Base-by-base conservation (phyloP, 2,888 invertebrate genomes). In the Priocnemis perturbator region DNA sequence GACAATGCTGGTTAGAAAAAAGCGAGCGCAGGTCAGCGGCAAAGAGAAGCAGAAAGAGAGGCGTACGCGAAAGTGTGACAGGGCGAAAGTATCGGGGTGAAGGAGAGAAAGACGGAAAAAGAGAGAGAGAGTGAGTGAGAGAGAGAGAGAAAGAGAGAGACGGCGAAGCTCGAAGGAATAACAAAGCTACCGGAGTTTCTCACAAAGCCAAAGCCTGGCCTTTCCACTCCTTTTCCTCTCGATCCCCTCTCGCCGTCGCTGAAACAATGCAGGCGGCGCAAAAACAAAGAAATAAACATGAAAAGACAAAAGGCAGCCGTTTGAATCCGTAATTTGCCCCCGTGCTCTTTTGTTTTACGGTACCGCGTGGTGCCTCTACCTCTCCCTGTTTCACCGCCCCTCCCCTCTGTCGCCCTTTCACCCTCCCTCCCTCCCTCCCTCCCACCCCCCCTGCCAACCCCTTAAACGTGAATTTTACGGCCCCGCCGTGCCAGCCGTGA, bases 211-310 rank as follows among this genome's bases (percentile, higher is more conserved):
- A 64, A 69, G 76, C 79, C 79, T 76, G 71, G 67, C 73, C 79
- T 75, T 73, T 55, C 70, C 72, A 50, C 64, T 58, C 45, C 58
- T 56, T 20, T 52, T 37, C 60, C 69, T 58, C 50, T 55, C 52
- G 47, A 62, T 48, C 67, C 11, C 50, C 65, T 71, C 69, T 50
- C 62, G 67, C 58, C 53, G 67, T 65, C 61, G 79, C 79, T 83
- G 77, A 86, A 86, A 88, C 87, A 88, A 88, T 86, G 83, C 85
- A 78, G 81, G 75, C 83, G 82, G 82, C 79, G 83, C 80, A 83
- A 85, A 87, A 88, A 87, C 88, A 88, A 88, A 88, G 87, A 86
- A 86, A 86, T 86, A 88, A 88, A 88, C 85, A 86, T 83, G 85
- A 79, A 83, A 83, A 85, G 85, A 88, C 87, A 88, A 88, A 87